Base-by-base conservation (phyloP, 2,113 vertebrate species). In the Girardinichthys multiradiatus region DNA sequence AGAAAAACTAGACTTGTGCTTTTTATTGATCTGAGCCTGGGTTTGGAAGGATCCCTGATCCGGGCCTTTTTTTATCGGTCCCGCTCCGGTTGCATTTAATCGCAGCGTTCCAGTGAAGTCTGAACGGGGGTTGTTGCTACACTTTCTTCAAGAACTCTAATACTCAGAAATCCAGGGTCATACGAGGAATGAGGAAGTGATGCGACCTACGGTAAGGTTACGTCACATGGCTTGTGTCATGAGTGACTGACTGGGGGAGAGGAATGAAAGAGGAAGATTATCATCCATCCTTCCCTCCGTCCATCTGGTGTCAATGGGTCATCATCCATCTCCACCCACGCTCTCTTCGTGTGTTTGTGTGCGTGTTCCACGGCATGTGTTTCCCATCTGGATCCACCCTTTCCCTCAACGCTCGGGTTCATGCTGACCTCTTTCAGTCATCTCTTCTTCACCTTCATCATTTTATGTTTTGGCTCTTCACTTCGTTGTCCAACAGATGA, bases 341-440 rank as follows among this genome's bases (percentile, higher is more conserved):
- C 66, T 71, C 21, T 2, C 48, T 68, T 72, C 33, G n/a, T n/a
- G n/a, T n/a, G n/a, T n/a, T n/a, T n/a, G n/a, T n/a, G n/a, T n/a
- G n/a, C n/a, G 31, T 68, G 39, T 68, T 69, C 77, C 57, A 21
- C 84, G 63, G 77, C 90, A 91, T 89, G 85, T 90, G 90, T 87
- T 91, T 87, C 80, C 81, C 86, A 89, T 90, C 88, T 89, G 86
- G 87, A 76, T 81, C 87, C 88, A 57, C 89, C 89, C 87, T 79
- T 63, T 90, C 88, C 85, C 85, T 85, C 80, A 81, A 17, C 86
- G 67, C 76, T 86, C 37, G 77, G 85, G 48, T 82, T 85, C 87
- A 86, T 69, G n/a, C 64, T 83, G 75, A 85, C 86, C 81, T 71
- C 57, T 29, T 66, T 78, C 57, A 70, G 51, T 84, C 64, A 6